Evolutionary conservation across 2,888 invertebrate genomes (phyloP), one percentile per base, ranked within the genome.

Genomic region (Teinopalpus imperialis): DNA sequence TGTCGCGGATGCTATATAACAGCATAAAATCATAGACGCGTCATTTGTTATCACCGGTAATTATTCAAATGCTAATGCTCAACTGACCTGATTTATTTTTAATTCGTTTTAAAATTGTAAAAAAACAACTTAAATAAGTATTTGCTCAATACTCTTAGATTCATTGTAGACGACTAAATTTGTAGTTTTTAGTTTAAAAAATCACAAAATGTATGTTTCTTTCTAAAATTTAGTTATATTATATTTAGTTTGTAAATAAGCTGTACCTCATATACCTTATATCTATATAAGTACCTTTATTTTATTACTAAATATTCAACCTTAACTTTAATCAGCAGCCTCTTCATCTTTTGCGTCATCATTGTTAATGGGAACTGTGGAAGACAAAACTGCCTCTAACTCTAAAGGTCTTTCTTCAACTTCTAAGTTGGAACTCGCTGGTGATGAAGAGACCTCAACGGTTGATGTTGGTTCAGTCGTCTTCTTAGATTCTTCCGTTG

Each of bases 321-420:
- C n/a, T n/a, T n/a, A n/a, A 4, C 16, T 34, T 30, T 24, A 43
- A 36, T 36, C 24, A 7, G 30, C 9, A 16, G 13, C 21, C n/a
- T 21, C 36, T 10, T 31, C 27, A 29, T 44, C 7, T 12, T 46
- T 30, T 21, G 20, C 8, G 16, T 32, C 18, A 26, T 37, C 26
- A 12, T 61, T 53, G 27, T 53, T 49, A 14, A 37, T 32, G 4
- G 49, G 54, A 18, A 82, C 74, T 1, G 79, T 76, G 5, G 81
- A 79, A 0, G 85, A 85, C 46, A 86, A 53, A 14, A 74, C 70
- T 8, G 71, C 74, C 59, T 85, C 85, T 37, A 82, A 54, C 54
- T 75, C 71, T 39, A 81, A 53, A 0, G 80, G 81, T n/a, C 54
- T 66, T 39, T 80, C 78, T 37, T 70, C 71, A 2, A 51, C 40